Base-by-base conservation (phyloP, 2,888 invertebrate genomes). In the Fabriciana adippe region DNA sequence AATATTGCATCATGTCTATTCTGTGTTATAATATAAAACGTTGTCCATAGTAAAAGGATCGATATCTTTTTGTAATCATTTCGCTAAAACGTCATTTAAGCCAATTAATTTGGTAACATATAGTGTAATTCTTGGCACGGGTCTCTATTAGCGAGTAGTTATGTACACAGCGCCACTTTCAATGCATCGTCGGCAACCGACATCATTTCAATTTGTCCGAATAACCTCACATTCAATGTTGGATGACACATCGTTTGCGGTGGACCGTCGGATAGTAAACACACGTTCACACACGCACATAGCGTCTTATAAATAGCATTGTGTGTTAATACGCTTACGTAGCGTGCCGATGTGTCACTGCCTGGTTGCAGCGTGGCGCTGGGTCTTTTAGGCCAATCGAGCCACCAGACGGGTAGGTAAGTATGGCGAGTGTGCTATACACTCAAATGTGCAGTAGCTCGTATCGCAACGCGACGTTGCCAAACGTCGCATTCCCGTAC, bases 181-280 rank as follows among this genome's bases (percentile, higher is more conserved):
- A 64, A 66, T 64, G 61, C 66, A 70, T 68, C 70, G 70, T 71
- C 73, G 69, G 60, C 50, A 15, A 67, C 65, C 79, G 78, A 78
- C 80, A 83, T 79, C 78, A 78, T 81, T 87, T 81, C 79, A 78
- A 83, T 84, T 84, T 81, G 85, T 81, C 78, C 80, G 82, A 86
- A 87, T 87, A 87, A 86, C 84, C 85, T 83, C 81, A 85, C 84
- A 85, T 85, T 85, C 81, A 87, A 87, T 84, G 85, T 72, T 74
- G 83, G 85, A 87, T 91, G 90, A 91, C 90, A 90, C 91, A 90
- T 87, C 87, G 84, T 81, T 86, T 82, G 89, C 82, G 83, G 85
- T 82, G 85, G 84, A 81, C 84, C 85, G 83, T 75, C 82, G 79
- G 81, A 88, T 90, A 90, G 92, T 91, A 91, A 92, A 91, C 90